Evolutionary conservation across 2,888 invertebrate species (phyloP).

Genomic region (Laothoe populi): DNA sequence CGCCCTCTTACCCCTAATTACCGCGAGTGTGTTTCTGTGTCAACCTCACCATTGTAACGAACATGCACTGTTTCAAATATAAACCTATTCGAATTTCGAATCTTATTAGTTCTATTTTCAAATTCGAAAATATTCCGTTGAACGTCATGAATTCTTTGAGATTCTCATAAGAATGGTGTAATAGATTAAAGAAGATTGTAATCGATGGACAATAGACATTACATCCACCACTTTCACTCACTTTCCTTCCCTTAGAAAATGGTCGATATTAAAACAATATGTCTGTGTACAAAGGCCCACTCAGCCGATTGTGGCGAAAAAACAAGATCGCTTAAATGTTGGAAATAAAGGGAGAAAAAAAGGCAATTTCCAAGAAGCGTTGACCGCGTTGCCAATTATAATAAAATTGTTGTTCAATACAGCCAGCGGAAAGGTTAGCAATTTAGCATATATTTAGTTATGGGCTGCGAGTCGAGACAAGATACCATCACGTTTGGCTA

Average conservation of each 20-base stretch:
- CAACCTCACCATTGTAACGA: constrained; percentile 51
- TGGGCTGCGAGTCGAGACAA: constrained; percentile 41
- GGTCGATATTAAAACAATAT: constrained; percentile 70
- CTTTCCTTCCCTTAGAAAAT: constrained; percentile 60
- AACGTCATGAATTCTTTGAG: not conserved
- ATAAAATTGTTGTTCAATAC: constrained; percentile 79
- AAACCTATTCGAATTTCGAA: constrained; percentile 9
- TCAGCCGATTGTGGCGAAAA: constrained; percentile 68
- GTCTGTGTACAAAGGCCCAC: constrained; percentile 75
- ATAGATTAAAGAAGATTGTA: constrained; percentile 27
- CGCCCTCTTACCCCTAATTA: constrained; percentile 66
- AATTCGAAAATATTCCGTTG: constrained; percentile 1
- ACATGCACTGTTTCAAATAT: constrained; percentile 39
- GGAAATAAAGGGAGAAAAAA: constrained; percentile 72
- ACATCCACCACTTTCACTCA: constrained; percentile 60
- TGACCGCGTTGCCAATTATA: constrained; percentile 80
- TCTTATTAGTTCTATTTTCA: constrained; percentile 10
- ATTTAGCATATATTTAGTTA: constrained; percentile 66
- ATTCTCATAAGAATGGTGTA: not conserved
- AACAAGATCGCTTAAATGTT: constrained; percentile 76
- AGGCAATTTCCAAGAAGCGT: constrained; percentile 77
- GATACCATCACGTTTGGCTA: constrained; percentile 40
- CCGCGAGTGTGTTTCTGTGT: constrained; percentile 69
- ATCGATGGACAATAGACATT: constrained; percentile 48
- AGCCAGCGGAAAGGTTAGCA: constrained; percentile 69